Conservation (phyloP, 2,888 invertebrate species). For the Archips crataeganus region DNA sequence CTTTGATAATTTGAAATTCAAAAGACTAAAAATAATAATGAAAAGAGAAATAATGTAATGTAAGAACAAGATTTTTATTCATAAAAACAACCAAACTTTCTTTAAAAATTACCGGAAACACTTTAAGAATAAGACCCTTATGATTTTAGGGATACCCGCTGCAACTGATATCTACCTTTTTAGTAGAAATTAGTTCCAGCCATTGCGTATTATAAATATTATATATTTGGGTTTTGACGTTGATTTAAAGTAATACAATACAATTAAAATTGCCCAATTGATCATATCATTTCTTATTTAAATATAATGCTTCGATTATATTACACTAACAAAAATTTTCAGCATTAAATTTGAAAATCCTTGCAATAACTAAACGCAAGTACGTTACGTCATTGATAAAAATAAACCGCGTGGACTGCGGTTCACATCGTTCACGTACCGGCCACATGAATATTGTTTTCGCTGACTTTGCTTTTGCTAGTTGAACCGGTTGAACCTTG, state of each 20-base stretch:
- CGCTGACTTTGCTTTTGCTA: conserved; percentile 40
- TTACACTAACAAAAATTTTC: background rate
- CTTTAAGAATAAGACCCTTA: background rate
- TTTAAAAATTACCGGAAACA: background rate
- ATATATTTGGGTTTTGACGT: background rate
- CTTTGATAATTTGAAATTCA: too few relatives aligned
- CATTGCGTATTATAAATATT: background rate
- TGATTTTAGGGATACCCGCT: background rate
- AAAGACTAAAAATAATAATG: too few relatives aligned
- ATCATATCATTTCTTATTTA: too few relatives aligned
- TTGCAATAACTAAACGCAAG: conserved; percentile 65
- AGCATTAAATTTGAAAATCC: background rate
- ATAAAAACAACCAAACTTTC: too few relatives aligned
- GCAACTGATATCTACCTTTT: background rate
- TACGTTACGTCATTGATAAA: conserved; percentile 75
- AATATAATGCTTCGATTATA: background rate
- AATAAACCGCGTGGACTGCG: conserved; percentile 60
- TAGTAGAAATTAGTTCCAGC: background rate
- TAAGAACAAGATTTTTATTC: background rate
- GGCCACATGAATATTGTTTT: conserved; percentile 54
- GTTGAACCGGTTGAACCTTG: conserved; percentile 59
- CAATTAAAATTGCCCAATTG: too few relatives aligned
- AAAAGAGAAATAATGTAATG: too few relatives aligned
- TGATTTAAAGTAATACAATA: background rate
- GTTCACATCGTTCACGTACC: conserved; percentile 61